Conservation (phyloP, 2,888 invertebrate species). For the Limnephilus rhombicus region DNA sequence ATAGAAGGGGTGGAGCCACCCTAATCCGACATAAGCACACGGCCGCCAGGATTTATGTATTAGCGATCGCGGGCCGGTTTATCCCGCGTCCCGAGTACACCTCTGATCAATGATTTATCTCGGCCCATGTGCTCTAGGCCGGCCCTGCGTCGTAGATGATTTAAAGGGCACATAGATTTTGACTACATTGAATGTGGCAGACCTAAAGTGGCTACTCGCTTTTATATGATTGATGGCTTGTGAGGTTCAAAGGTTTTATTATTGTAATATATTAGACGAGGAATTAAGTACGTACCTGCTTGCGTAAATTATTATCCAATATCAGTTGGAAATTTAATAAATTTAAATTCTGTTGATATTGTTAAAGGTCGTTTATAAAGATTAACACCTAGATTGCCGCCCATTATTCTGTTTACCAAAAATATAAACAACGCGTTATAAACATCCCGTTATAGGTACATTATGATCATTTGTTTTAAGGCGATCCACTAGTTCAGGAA, state of each 20-base stretch:
- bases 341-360: not conserved
- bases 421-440: not conserved
- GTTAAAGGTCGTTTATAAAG: no score
- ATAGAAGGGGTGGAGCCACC: constrained; percentile 3
- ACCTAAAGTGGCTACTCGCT: constrained; percentile 11
- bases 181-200: constrained; percentile 27
- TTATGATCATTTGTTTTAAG: no score
- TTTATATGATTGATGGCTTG: not conserved
- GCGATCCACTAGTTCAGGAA: no score
- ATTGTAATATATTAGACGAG: not conserved
- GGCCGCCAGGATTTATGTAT: constrained; percentile 64
- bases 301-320: not conserved
- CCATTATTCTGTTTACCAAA: not conserved
- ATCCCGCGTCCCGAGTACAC: constrained; percentile 58
- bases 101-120: constrained; percentile 65
- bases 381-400: not conserved
- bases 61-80: constrained; percentile 61
- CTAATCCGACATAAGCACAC: constrained; percentile 59
- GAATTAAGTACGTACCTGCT: not conserved
- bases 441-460: no score
- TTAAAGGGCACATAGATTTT: constrained; percentile 49
- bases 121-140: constrained; percentile 63
- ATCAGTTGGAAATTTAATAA: not conserved
- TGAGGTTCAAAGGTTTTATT: not conserved
- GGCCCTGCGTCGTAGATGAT: constrained; percentile 55